phyloP scores from a whole-genome alignment of 2,888 invertebrate genomes.

The Julus scanicus region DNA sequence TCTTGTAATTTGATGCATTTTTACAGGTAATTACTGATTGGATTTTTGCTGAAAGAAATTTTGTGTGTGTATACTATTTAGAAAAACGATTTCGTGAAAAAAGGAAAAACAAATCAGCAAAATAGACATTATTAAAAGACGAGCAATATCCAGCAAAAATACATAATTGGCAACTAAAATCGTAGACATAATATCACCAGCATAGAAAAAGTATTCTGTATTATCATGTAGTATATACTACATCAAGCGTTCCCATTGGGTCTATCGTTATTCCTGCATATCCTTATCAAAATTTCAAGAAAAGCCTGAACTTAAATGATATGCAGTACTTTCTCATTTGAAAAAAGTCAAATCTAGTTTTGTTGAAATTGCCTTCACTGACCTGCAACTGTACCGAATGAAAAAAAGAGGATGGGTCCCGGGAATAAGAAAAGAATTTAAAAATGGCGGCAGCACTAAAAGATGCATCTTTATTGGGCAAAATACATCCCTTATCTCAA shows the following conservation, averaged over 20 bases:
- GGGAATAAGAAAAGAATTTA: not conserved
- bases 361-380: not conserved
- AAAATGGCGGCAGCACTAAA: constrained; percentile 24
- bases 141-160: not conserved
- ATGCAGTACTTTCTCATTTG: not conserved
- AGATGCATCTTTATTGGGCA: constrained; percentile 14
- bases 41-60: too few relatives aligned
- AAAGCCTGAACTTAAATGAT: not conserved
- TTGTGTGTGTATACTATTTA: too few relatives aligned
- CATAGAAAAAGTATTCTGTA: too few relatives aligned
- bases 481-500: constrained; percentile 25
- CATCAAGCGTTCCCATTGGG: not conserved
- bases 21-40: too few relatives aligned
- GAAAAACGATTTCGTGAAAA: too few relatives aligned
- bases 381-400: not conserved
- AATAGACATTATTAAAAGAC: too few relatives aligned
- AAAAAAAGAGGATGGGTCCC: not conserved
- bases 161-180: not conserved
- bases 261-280: not conserved
- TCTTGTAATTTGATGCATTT: too few relatives aligned
- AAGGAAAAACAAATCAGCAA: too few relatives aligned
- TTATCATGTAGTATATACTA: too few relatives aligned
- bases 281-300: not conserved
- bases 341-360: not conserved
- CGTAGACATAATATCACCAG: not conserved